These are phyloP conservation scores for Felis catus DNA, from an alignment of 2,113 vertebrate species.

Conservation along the genomic window F.catus_Fca126_mat1.0 CM031416.1:113607501-113608000, in stretches of 20 bases:
- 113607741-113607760: not conserved
- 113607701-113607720: not conserved
- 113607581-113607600: not conserved
- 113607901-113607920: not conserved
- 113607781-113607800: not conserved
- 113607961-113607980: not conserved
- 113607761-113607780: not conserved
- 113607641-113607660: not conserved
- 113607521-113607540: not conserved
- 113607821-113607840: not conserved
- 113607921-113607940: not conserved
- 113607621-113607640: not conserved
- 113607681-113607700: not conserved
- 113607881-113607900: not conserved
- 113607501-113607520: not conserved
- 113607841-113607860: not conserved
- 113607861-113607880: not conserved
- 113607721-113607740: not conserved
- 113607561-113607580: not conserved
- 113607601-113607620: not conserved
- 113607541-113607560: not conserved
- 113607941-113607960: not conserved
- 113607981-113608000: not conserved
- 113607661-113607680: constrained; percentile 58
- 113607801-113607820: not conserved